A percentile compares a stretch with the other conserved stretches of the same genome.
These are phyloP conservation scores for Pseudorhombus dupliciocellatus DNA, from an alignment of 2,113 vertebrate genomes.

Conservation along the genomic window DNA sequence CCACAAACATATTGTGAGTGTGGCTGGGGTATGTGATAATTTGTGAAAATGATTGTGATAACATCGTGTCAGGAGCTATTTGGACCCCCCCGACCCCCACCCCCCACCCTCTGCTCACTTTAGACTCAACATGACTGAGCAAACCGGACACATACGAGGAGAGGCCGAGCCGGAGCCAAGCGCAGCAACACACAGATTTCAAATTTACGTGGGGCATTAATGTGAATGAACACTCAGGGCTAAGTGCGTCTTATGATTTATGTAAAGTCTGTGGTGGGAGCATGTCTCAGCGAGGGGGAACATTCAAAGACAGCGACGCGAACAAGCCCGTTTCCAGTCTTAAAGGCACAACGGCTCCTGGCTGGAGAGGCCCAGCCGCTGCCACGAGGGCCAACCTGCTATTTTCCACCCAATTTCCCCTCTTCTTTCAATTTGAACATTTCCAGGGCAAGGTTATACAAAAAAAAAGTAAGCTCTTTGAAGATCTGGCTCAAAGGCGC, in stretches of 20 bases:
- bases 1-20: slow-evolving; percentile 58
- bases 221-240: slow-evolving; percentile 66
- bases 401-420: slow-evolving; percentile 64
- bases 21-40: slow-evolving; percentile 61
- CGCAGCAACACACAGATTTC: slow-evolving; percentile 31
- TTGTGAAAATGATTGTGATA: slow-evolving; percentile 67
- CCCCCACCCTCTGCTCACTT: neutral
- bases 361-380: slow-evolving; percentile 18
- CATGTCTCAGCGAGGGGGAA: slow-evolving; percentile 51
- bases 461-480: slow-evolving; percentile 72
- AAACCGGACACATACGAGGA: slow-evolving; percentile 46
- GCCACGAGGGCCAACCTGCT: slow-evolving; percentile 50
- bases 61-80: slow-evolving; percentile 62
- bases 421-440: slow-evolving; percentile 58
- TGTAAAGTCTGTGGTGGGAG: slow-evolving; percentile 45
- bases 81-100: slow-evolving; percentile 3
- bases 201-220: slow-evolving; percentile 64
- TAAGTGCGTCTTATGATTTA: slow-evolving; percentile 67
- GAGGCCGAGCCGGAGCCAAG: slow-evolving; percentile 9
- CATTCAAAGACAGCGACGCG: slow-evolving; percentile 56
- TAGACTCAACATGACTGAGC: slow-evolving; percentile 67
- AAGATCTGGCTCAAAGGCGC: slow-evolving; percentile 72
- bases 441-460: slow-evolving; percentile 65
- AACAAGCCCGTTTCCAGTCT: slow-evolving; percentile 37
- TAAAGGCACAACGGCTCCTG: slow-evolving; percentile 16